Conservation (phyloP, 2,888 invertebrate genomes). For the Nemoura dubitans region DNA sequence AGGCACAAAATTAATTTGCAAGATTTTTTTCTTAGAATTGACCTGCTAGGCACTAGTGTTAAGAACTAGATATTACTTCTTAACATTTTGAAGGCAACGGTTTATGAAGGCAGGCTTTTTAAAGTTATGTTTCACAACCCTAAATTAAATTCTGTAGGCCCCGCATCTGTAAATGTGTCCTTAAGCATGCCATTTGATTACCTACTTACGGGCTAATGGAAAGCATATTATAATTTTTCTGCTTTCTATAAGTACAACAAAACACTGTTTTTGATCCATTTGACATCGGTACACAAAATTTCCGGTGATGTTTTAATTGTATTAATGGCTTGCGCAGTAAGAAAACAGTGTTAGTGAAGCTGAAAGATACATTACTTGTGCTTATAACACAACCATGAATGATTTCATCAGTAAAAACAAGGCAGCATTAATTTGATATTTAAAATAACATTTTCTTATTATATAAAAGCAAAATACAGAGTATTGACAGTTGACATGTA, state of each 20-base stretch:
- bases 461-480: background rate
- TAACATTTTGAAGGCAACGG: background rate
- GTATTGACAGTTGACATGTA: background rate
- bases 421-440: background rate
- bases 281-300: background rate
- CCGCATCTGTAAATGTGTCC: background rate
- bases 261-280: background rate
- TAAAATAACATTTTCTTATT: background rate
- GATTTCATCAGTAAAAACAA: background rate
- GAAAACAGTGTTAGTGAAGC: background rate
- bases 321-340: background rate
- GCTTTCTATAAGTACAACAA: constrained; percentile 8
- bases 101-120: background rate
- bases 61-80: too few relatives aligned
- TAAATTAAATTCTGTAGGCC: background rate
- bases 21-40: background rate
- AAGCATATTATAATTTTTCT: background rate
- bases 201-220: background rate
- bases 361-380: background rate
- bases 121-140: background rate
- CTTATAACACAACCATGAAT: background rate
- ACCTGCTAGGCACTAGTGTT: background rate
- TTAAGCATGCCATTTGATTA: background rate
- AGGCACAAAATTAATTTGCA: background rate
- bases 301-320: background rate